phyloP scores from a whole-genome alignment of 2,888 invertebrate species.

The Eupithecia abbreviata region DNA sequence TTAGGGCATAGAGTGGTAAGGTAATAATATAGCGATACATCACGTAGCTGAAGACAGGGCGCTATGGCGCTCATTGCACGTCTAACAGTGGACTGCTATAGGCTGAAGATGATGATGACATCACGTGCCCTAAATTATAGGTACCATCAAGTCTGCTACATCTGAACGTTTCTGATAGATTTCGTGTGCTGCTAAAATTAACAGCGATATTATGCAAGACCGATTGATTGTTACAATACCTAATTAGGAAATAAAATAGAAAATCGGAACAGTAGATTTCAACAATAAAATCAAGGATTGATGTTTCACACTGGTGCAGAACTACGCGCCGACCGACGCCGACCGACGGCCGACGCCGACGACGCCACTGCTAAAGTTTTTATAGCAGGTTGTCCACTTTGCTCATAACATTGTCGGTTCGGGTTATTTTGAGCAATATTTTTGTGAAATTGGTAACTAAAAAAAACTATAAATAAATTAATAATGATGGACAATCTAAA shows the following conservation, averaged over 20 bases:
- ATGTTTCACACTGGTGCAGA: conserved; percentile 42
- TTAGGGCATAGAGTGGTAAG: too few relatives aligned
- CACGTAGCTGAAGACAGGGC: too few relatives aligned
- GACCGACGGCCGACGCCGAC: background rate
- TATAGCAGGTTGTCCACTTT: background rate
- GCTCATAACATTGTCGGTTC: too few relatives aligned
- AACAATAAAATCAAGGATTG: conserved; percentile 61
- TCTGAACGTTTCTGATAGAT: background rate
- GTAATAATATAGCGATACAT: too few relatives aligned
- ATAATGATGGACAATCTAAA: too few relatives aligned
- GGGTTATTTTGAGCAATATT: background rate
- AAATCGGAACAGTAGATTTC: conserved; percentile 58
- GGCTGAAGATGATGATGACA: too few relatives aligned
- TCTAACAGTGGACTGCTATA: too few relatives aligned
- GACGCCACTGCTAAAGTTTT: background rate
- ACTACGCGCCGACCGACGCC: conserved; percentile 12
- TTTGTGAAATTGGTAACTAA: too few relatives aligned
- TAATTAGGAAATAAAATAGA: conserved; percentile 58
- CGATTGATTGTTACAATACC: conserved; percentile 40
- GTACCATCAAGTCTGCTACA: background rate
- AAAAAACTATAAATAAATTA: background rate
- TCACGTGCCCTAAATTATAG: too few relatives aligned
- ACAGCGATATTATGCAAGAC: conserved; percentile 20
- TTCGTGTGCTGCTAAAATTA: background rate
- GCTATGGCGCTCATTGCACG: too few relatives aligned